These are phyloP conservation scores for Podarcis lilfordi DNA, from an alignment of 2,797 vertebrate species.

Conservation along the genomic window DNA sequence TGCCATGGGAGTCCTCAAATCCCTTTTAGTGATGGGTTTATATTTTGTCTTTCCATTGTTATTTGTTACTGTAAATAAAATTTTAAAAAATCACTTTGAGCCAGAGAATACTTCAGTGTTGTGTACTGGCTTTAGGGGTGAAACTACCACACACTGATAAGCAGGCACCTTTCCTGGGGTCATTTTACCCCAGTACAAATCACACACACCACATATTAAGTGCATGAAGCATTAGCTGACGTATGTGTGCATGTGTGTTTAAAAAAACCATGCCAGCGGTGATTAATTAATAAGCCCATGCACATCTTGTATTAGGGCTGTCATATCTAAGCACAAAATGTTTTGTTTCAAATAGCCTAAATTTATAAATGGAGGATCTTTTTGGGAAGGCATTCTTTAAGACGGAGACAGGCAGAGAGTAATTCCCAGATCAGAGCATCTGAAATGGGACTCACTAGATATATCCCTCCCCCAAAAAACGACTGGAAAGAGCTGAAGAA, in stretches of 20 bases:
- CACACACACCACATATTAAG: background rate
- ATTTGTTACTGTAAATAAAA: conserved; percentile 77
- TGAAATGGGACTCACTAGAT: background rate
- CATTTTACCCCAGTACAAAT: background rate
- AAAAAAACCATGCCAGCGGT: background rate
- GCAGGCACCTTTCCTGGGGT: background rate
- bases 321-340: background rate
- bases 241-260: background rate
- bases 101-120: fast-evolving
- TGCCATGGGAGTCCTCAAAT: background rate
- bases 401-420: background rate
- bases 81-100: conserved; percentile 61
- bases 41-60: conserved; percentile 43
- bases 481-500: background rate
- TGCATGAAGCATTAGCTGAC: background rate
- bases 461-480: background rate
- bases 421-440: background rate
- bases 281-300: background rate
- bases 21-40: background rate
- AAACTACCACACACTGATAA: background rate
- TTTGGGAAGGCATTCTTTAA: background rate
- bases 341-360: background rate
- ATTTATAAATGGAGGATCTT: background rate
- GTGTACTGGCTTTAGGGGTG: fast-evolving
- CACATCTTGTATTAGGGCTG: background rate